Percentiles rank a stretch among this genome's conserved stretches.
Evolutionary conservation across 2,797 vertebrate species (phyloP).

Genomic region (Myotis pilosus): DNA sequence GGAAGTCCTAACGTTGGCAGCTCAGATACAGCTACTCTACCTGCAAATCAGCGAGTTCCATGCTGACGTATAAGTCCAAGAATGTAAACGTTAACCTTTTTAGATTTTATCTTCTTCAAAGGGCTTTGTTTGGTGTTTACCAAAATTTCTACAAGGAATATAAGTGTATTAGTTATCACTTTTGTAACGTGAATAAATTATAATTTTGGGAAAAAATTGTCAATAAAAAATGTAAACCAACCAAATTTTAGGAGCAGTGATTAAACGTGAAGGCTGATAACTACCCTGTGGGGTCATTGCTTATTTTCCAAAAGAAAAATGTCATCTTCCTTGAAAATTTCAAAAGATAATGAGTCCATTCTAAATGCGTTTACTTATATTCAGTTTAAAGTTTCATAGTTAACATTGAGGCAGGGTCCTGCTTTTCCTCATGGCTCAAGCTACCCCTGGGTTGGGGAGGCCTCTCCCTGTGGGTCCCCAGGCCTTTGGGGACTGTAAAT

Average conservation of each 20-base stretch:
- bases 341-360: background rate
- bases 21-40: slow-evolving; percentile 58
- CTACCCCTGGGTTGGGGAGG: too few species aligned
- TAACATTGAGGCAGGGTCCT: background rate
- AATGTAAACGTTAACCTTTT: slow-evolving; percentile 56
- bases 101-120: background rate
- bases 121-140: background rate
- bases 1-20: slow-evolving; percentile 41
- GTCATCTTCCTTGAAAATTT: background rate
- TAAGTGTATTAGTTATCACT: background rate
- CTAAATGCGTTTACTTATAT: background rate
- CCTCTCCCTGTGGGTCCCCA: too few species aligned
- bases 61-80: background rate
- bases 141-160: background rate
- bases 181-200: background rate
- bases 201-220: background rate
- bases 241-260: background rate
- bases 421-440: background rate
- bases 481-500: background rate
- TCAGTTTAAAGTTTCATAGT: background rate
- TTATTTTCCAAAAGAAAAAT: slow-evolving; percentile 15
- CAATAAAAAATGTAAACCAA: background rate
- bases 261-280: background rate
- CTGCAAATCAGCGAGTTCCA: slow-evolving; percentile 59
- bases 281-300: background rate